Conservation (phyloP, 2,888 invertebrate species). For the Noctua pronuba region DNA sequence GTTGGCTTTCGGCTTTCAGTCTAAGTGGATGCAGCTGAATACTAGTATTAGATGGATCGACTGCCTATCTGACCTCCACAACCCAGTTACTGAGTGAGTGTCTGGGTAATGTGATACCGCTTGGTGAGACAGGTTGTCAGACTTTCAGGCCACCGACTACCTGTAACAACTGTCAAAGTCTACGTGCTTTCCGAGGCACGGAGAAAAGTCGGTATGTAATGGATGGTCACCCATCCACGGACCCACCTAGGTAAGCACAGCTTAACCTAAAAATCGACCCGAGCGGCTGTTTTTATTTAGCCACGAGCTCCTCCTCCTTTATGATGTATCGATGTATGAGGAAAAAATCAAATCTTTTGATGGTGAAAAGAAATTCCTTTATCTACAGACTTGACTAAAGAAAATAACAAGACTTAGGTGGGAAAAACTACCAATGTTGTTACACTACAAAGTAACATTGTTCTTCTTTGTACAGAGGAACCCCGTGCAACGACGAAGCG, state of each 20-base stretch:
- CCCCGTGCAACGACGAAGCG: background rate
- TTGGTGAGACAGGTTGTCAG: background rate
- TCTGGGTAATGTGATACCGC: background rate
- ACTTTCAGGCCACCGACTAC: too few species aligned
- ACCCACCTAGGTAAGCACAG: background rate
- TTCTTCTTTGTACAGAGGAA: background rate
- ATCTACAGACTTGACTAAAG: background rate
- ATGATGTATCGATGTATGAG: too few species aligned
- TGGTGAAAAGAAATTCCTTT: background rate
- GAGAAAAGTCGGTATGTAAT: too few species aligned
- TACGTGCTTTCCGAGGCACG: background rate
- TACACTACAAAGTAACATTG: background rate
- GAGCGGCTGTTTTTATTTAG: too few species aligned
- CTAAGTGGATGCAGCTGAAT: background rate
- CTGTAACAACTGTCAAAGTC: too few species aligned
- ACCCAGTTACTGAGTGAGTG: too few species aligned
- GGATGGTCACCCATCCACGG: background rate
- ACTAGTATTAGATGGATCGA: background rate
- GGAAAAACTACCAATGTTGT: background rate
- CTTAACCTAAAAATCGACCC: background rate
- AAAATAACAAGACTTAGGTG: background rate
- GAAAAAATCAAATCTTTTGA: background rate
- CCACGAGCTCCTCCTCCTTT: too few species aligned
- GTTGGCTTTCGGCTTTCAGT: background rate
- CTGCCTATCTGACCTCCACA: background rate